Percentiles rank a stretch among this genome's conserved stretches.
These are phyloP conservation scores for Luperina testacea DNA, from an alignment of 2,888 invertebrate species.

Conservation along the genomic window DNA sequence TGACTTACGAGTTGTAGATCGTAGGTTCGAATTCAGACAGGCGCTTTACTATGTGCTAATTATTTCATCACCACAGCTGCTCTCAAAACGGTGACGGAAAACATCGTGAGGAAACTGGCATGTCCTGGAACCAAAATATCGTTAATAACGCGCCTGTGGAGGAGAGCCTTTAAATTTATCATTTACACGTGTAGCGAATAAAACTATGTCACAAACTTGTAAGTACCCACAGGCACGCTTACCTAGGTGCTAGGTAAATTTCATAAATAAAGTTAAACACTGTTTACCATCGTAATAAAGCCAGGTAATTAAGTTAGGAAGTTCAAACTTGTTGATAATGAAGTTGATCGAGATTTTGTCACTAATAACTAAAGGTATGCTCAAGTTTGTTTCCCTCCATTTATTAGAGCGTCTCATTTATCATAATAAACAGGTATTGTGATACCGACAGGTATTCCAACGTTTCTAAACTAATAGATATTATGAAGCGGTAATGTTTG, in stretches of 20 bases:
- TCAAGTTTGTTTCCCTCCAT: constrained; percentile 32
- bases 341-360: constrained; percentile 43
- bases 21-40: too few species aligned
- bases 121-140: too few species aligned
- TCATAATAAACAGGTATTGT: constrained; percentile 27
- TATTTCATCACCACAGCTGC: too few species aligned
- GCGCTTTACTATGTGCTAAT: too few species aligned
- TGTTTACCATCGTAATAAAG: constrained; percentile 43
- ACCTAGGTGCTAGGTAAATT: not conserved
- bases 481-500: not conserved
- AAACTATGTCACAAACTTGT: too few species aligned
- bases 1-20: too few species aligned
- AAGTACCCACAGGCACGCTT: too few species aligned
- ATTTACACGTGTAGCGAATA: too few species aligned
- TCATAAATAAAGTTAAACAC: constrained; percentile 38
- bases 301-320: constrained; percentile 55
- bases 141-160: too few species aligned
- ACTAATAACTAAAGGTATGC: constrained; percentile 43
- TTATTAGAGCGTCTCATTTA: constrained; percentile 38
- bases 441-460: not conserved
- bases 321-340: constrained; percentile 54
- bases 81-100: too few species aligned
- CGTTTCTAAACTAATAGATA: not conserved
- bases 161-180: too few species aligned
- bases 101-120: too few species aligned